Evolutionary conservation across 1,140 invertebrate species (phyloP), one percentile per base, ranked within the genome.

Genomic region (Atopsyche davidsoni): DNA sequence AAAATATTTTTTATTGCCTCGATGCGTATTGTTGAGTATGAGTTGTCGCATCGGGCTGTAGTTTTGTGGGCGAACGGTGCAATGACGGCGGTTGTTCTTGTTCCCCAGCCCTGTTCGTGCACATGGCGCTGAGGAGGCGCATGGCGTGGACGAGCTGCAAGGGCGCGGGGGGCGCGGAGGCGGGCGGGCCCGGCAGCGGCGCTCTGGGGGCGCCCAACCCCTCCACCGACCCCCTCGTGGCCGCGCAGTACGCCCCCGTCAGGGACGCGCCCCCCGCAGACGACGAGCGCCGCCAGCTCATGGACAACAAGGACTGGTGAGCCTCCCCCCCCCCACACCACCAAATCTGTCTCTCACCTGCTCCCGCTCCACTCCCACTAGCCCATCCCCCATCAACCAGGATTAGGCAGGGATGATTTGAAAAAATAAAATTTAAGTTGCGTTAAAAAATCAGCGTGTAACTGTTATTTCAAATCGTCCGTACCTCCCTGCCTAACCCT

Each of bases 231-330:
- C 75, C 81, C 17, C 66, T 83, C 43, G 80, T 84, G 24, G 75
- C 79, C 2, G 80, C 81, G 18, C 81, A 83, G 66, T 83, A 84
- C 66, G 80, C 78, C 34, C 80, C 80, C 0, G 79, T 83, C 3
- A 76, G 79, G 9, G 81, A 84, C 61, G 76, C 81, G n/a, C 80
- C 80, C 16, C 75, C 79, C 3, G 64, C 75, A 2, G 78, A 80
- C 51, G 80, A 81, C 53, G 81, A 83, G 63, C 77, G 79, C 58
- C 75, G 80, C 55, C 82, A 81, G 60, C 70, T 84, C 53, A 84
- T 84, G 82, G 80, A 82, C 56, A 79, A 79, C 60, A 82, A 82
- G 63, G 81, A 83, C 48, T 77, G 77, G 78, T 79, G 60, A 69
- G 70, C 53, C 17, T 32, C 10, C 34, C 28, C 34, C 7, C 19